A percentile compares a stretch with the other conserved stretches of the same genome.
Conservation (phyloP, 2,113 vertebrate species). For the Hyperopisus bebe region DNA sequence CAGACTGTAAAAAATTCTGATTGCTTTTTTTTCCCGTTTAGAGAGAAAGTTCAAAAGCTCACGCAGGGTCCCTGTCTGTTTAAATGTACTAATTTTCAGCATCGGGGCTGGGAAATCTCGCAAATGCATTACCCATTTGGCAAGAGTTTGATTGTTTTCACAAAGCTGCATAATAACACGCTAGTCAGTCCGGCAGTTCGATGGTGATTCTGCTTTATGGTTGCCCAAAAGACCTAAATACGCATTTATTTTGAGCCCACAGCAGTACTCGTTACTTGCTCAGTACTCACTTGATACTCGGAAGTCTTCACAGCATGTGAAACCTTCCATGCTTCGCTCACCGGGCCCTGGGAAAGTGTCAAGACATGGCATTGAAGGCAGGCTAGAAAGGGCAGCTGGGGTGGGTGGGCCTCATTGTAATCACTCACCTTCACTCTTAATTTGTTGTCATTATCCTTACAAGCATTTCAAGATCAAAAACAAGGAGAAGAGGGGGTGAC, state of each 20-base stretch:
- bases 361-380: constrained; percentile 57
- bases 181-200: neutral
- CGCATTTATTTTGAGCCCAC: neutral
- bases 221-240: neutral
- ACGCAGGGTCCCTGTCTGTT: neutral
- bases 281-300: neutral
- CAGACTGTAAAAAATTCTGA: constrained; percentile 11
- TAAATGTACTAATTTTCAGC: neutral
- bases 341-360: constrained; percentile 51
- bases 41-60: neutral
- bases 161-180: neutral
- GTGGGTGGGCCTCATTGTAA: constrained; percentile 68
- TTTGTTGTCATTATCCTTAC: constrained; percentile 77
- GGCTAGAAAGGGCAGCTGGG: constrained; percentile 67
- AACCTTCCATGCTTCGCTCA: constrained; percentile 42
- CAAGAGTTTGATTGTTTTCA: neutral
- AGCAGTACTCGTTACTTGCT: neutral
- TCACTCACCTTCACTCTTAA: constrained; percentile 78
- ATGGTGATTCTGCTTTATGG: neutral
- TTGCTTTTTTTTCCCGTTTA: constrained; percentile 5
- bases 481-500: constrained; percentile 63
- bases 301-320: neutral
- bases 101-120: neutral
- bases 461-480: constrained; percentile 73
- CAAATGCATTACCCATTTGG: neutral